Conservation (phyloP, 2,797 vertebrate species). For the Uromys caudimaculatus region DNA sequence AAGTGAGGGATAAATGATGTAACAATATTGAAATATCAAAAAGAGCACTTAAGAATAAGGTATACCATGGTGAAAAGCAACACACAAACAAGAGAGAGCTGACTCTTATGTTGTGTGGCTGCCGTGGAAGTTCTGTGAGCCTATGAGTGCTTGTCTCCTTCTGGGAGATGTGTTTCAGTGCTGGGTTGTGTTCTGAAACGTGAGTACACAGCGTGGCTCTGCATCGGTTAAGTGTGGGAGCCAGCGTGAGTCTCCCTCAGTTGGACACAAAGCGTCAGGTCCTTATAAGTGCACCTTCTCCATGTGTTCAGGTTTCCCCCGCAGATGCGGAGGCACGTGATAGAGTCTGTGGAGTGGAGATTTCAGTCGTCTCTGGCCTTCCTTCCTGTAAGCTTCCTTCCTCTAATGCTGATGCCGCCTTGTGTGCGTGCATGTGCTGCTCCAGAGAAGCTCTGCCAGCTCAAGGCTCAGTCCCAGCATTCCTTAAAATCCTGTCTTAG, state of each 20-base stretch:
- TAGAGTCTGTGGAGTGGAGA: neutral
- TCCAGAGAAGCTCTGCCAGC: neutral
- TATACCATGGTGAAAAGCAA: neutral
- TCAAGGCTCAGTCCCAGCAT: neutral
- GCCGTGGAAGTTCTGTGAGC: neutral
- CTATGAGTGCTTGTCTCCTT: neutral
- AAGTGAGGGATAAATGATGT: neutral
- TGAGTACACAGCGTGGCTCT: neutral
- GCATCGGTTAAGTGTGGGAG: neutral
- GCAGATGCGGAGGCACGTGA: neutral
- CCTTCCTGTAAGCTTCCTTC: neutral
- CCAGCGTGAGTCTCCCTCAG: neutral
- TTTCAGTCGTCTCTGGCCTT: neutral
- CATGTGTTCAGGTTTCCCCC: neutral
- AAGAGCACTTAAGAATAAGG: neutral
- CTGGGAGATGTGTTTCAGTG: neutral
- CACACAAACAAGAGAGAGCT: neutral
- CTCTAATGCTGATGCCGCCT: neutral
- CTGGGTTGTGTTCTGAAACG: neutral
- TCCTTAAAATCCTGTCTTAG: neutral
- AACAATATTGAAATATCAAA: neutral
- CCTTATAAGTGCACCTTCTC: neutral
- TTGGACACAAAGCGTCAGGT: conserved; percentile 24
- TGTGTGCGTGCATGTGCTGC: neutral
- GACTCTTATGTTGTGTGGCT: neutral